phyloP scores from a whole-genome alignment of 2,797 vertebrate genomes.

The Paedocypris micromegethes region DNA sequence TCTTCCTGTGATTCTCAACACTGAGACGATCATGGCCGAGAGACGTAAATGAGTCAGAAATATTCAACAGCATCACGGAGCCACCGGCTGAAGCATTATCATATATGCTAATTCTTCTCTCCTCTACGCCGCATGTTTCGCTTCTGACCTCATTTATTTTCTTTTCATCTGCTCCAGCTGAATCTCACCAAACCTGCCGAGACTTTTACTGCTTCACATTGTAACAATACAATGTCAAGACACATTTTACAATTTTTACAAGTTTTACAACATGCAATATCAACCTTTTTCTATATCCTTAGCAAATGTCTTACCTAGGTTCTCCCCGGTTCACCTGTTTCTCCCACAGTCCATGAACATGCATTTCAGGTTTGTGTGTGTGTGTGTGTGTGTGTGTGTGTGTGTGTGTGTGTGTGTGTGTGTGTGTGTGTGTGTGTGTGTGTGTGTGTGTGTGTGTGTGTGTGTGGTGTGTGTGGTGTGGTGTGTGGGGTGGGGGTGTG shows the following conservation, averaged over 20 bases:
- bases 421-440: too few relatives aligned
- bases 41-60: conserved; percentile 21
- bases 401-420: too few relatives aligned
- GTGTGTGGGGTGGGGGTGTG: too few relatives aligned
- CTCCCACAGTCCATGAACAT: too few relatives aligned
- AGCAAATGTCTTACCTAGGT: too few relatives aligned
- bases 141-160: conserved; percentile 28
- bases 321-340: too few relatives aligned
- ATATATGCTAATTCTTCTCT: conserved; percentile 25
- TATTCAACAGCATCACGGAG: conserved; percentile 28
- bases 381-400: too few relatives aligned
- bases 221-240: too few relatives aligned
- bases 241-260: background rate
- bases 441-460: too few relatives aligned
- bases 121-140: conserved; percentile 14
- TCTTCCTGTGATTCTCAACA: background rate
- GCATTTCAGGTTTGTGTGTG: too few relatives aligned
- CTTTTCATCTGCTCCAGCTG: conserved; percentile 8
- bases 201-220: background rate
- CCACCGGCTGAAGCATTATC: conserved; percentile 23
- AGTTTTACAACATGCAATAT: background rate
- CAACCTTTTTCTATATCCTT: too few relatives aligned
- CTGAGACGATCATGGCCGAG: background rate
- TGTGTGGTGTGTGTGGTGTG: too few relatives aligned
- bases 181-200: conserved; percentile 5